phyloP scores from a whole-genome alignment of 2,113 vertebrate species.

The Seriola rivoliana region DNA sequence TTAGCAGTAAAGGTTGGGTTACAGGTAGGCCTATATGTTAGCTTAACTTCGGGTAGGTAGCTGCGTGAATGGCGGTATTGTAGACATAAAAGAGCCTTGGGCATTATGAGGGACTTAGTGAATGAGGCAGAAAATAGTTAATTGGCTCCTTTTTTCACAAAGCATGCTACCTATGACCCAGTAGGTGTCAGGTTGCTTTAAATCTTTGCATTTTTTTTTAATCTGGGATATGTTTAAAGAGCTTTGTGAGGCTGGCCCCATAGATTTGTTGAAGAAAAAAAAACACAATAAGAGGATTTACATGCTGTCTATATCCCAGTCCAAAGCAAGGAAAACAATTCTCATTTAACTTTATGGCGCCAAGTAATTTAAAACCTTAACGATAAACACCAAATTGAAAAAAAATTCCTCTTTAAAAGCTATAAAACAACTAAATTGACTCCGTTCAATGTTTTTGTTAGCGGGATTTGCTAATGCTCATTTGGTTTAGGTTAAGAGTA shows the following conservation, averaged over 20 bases:
- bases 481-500: neutral
- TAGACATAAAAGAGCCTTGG: constrained; percentile 9
- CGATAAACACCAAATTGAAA: neutral
- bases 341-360: neutral
- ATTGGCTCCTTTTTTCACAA: constrained; percentile 22
- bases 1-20: constrained; percentile 34
- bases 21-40: constrained; percentile 30
- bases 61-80: constrained; percentile 65
- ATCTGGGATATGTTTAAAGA: neutral
- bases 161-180: constrained; percentile 54
- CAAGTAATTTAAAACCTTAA: neutral
- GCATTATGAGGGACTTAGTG: constrained; percentile 30
- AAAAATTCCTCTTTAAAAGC: neutral
- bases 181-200: constrained; percentile 66
- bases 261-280: constrained; percentile 6
- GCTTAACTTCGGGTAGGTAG: neutral
- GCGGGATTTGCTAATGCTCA: neutral
- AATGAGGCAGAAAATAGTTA: constrained; percentile 40
- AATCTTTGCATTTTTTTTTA: constrained; percentile 54
- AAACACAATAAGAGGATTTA: constrained; percentile 32
- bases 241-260: constrained; percentile 34
- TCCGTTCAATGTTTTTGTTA: neutral
- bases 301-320: constrained; percentile 7
- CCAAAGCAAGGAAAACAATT: neutral
- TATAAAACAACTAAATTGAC: neutral